These are phyloP conservation scores for Eulemur albifrons DNA, from an alignment of 2,797 vertebrate genomes.

Conservation along the genomic window DNA sequence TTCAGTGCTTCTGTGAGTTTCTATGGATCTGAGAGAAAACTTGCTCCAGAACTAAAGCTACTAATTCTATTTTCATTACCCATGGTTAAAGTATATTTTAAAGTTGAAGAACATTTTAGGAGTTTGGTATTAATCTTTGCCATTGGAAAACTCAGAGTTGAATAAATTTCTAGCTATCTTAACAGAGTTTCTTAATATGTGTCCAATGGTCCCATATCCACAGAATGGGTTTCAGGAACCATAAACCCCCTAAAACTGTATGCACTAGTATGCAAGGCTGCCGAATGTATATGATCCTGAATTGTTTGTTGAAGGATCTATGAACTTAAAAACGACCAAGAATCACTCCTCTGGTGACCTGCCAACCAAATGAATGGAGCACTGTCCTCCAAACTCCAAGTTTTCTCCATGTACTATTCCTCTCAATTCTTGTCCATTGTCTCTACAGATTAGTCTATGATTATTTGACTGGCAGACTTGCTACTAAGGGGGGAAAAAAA, in stretches of 20 bases:
- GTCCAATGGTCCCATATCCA: neutral
- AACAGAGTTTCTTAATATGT: neutral
- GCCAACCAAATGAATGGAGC: neutral
- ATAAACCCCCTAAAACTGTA: neutral
- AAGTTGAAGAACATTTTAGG: neutral
- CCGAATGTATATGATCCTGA: neutral
- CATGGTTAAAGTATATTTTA: neutral
- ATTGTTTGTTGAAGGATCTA: neutral
- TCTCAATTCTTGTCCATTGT: neutral
- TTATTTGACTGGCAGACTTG: neutral
- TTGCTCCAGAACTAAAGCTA: neutral
- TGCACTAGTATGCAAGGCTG: neutral
- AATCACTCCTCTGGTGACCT: neutral
- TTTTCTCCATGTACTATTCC: neutral
- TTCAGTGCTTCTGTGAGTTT: neutral
- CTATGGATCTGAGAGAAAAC: neutral
- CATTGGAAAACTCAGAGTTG: neutral
- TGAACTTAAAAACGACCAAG: neutral
- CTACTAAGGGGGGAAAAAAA: neutral
- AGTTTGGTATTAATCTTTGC: neutral
- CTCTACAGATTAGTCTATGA: neutral
- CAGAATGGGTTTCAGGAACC: neutral
- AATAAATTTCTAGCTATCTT: neutral
- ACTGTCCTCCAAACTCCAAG: neutral
- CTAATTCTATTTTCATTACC: neutral